Conservation (phyloP, 2,113 vertebrate species). For the Alethe castanea region DNA sequence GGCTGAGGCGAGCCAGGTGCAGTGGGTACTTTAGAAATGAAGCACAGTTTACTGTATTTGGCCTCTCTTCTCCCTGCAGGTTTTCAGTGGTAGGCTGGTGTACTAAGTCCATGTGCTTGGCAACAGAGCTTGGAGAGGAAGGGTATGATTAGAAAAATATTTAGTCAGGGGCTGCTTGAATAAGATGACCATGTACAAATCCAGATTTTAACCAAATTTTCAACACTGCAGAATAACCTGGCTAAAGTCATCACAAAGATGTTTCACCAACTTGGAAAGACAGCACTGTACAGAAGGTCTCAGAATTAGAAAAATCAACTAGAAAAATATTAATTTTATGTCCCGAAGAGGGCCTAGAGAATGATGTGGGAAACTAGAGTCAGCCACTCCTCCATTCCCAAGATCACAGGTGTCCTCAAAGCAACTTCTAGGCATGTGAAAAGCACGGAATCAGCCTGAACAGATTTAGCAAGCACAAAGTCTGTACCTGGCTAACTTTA, state of each 20-base stretch:
- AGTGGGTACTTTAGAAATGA: background rate
- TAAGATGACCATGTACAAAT: fast-evolving
- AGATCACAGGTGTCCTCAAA: background rate
- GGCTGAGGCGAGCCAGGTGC: background rate
- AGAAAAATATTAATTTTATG: background rate
- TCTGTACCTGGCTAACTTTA: background rate
- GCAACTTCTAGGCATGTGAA: background rate
- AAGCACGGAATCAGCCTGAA: background rate
- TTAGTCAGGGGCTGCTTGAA: background rate
- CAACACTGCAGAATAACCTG: background rate
- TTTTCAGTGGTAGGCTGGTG: background rate
- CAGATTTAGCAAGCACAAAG: background rate
- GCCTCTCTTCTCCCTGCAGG: background rate
- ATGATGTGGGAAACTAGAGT: background rate
- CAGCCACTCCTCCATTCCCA: background rate
- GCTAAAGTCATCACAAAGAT: background rate
- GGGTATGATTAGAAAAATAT: background rate
- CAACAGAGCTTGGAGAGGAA: background rate
- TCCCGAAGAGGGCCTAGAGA: background rate
- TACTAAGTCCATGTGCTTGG: background rate
- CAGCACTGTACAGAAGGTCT: background rate
- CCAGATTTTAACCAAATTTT: background rate
- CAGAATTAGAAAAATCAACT: background rate
- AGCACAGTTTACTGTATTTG: background rate
- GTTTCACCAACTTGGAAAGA: background rate